These are phyloP conservation scores for Archocentrus centrarchus DNA, from an alignment of 2,113 vertebrate species.

Conservation along the genomic window DNA sequence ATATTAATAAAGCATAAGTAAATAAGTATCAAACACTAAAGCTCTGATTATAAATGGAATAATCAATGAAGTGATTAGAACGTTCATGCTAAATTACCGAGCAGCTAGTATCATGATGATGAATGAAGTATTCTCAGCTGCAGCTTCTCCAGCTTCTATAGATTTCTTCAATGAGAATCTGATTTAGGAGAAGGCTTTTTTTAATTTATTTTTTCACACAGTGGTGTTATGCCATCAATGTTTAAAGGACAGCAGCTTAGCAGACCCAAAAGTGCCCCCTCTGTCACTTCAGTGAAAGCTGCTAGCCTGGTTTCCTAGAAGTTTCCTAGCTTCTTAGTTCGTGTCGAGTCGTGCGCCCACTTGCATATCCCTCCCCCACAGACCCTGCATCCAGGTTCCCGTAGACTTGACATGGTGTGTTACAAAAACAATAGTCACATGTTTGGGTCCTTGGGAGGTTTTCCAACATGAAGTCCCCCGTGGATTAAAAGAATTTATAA, in stretches of 20 bases:
- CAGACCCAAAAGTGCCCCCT: too few species aligned
- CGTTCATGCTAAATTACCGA: background rate
- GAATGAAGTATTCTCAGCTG: background rate
- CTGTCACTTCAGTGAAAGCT: too few species aligned
- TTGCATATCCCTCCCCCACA: background rate
- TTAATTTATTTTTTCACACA: too few species aligned
- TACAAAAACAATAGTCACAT: background rate
- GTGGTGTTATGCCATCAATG: too few species aligned
- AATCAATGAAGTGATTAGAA: background rate
- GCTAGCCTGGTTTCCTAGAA: background rate
- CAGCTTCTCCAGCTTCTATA: background rate
- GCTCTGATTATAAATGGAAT: background rate
- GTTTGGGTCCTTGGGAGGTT: background rate
- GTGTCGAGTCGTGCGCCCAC: too few species aligned
- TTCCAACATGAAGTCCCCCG: accelerated
- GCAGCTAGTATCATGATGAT: background rate
- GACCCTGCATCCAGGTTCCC: background rate
- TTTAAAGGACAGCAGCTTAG: too few species aligned
- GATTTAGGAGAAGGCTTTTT: background rate
- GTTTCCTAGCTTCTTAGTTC: background rate
- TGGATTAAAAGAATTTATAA: background rate
- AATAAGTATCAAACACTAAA: background rate
- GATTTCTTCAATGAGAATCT: too few species aligned
- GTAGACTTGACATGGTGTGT: background rate
- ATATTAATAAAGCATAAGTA: too few species aligned